phyloP scores from a whole-genome alignment of 2,888 invertebrate genomes.

The Cantharis rufa region DNA sequence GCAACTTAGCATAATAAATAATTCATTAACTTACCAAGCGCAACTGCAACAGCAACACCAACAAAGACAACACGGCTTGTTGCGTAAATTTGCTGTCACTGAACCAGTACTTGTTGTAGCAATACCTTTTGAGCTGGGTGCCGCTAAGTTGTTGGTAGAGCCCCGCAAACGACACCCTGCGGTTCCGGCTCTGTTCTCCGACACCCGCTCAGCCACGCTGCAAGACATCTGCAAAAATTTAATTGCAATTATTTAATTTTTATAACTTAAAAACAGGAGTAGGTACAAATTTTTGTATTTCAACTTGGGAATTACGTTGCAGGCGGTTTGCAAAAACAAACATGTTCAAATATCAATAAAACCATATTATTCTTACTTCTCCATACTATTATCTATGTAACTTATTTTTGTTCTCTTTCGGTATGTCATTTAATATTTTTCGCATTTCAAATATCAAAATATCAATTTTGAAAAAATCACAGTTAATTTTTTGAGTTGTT shows the following conservation, averaged over 20 bases:
- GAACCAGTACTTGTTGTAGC: constrained; percentile 47
- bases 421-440: no score
- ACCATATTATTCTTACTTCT: not conserved
- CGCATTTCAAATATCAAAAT: no score
- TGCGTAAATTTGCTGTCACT: constrained; percentile 54
- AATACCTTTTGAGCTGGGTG: constrained; percentile 50
- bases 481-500: no score
- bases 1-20: not conserved
- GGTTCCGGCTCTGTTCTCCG: constrained; percentile 54
- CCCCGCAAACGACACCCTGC: constrained; percentile 53
- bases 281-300: no score
- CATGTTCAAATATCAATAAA: not conserved
- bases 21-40: constrained; percentile 62
- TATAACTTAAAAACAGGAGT: not conserved
- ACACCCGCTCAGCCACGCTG: constrained; percentile 60
- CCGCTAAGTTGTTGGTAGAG: constrained; percentile 49
- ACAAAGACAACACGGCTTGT: constrained; percentile 68
- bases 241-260: constrained; percentile 1
- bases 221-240: constrained; percentile 60
- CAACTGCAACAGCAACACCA: constrained; percentile 75
- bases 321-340: not conserved
- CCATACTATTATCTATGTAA: no score
- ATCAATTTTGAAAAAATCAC: no score
- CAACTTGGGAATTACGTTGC: not conserved
- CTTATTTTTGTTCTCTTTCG: not conserved